A percentile compares a stretch with the other conserved stretches of the same genome.
Evolutionary conservation across 2,888 invertebrate genomes (phyloP).

Genomic region (Micoletzkya japonica): DNA sequence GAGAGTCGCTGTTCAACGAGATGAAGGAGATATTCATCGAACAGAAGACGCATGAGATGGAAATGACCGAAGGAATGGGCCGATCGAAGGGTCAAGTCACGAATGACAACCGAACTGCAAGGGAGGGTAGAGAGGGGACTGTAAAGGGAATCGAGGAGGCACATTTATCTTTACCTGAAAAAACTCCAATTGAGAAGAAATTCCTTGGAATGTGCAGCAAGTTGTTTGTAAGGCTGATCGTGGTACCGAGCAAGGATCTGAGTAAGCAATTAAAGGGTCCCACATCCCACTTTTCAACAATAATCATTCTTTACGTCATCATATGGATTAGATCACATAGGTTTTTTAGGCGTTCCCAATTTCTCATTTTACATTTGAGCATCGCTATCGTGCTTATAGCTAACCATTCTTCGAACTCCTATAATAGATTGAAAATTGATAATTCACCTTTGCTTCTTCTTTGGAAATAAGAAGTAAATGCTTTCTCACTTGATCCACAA

Average conservation of each 20-base stretch:
- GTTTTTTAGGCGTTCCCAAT: neutral
- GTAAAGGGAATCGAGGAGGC: neutral
- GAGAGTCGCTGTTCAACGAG: constrained; percentile 76
- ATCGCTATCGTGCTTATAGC: too few species aligned
- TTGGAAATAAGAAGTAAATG: neutral
- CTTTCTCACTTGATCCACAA: constrained; percentile 75
- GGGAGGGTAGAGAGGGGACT: neutral
- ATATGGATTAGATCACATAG: neutral
- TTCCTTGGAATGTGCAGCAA: constrained; percentile 83
- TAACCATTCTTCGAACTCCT: too few species aligned
- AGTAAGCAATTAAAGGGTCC: constrained; percentile 20
- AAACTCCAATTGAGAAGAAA: constrained; percentile 98
- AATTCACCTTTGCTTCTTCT: too few species aligned
- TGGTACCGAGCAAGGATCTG: constrained; percentile 83
- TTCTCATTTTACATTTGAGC: too few species aligned
- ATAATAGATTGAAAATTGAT: too few species aligned
- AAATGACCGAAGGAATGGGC: constrained; percentile 98
- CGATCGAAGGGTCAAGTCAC: constrained; percentile 90
- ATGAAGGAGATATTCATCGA: constrained; percentile 99
- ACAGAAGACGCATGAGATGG: constrained; percentile 92
- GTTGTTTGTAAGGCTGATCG: constrained; percentile 70
- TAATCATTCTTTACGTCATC: too few species aligned
- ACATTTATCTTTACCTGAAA: constrained; percentile 73
- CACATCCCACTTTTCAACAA: too few species aligned
- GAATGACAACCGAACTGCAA: constrained; percentile 90